Evolutionary conservation across 2,113 vertebrate genomes (phyloP).

Genomic region (Nesoenas mayeri): DNA sequence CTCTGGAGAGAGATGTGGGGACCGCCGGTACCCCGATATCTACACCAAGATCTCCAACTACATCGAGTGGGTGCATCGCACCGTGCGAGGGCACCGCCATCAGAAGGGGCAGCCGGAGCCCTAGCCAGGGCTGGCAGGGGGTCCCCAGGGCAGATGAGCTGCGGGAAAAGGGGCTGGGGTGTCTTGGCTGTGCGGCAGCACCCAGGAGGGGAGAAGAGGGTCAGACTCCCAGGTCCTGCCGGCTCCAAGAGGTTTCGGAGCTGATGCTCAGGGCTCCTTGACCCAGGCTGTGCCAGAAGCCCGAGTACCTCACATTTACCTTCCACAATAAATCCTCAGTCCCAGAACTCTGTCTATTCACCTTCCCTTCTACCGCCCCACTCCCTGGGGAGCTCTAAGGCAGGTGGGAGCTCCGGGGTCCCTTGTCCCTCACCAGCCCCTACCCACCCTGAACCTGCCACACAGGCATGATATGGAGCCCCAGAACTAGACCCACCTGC

Average conservation of each 20-base stretch:
- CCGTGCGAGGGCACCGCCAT: rapidly evolving
- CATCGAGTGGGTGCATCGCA: constrained; percentile 56
- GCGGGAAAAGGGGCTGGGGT: rapidly evolving
- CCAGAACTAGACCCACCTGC: neutral
- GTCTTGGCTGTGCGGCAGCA: neutral
- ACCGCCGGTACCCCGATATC: constrained; percentile 67
- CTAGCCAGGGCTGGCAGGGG: rapidly evolving
- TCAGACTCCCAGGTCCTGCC: neutral
- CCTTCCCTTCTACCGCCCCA: neutral
- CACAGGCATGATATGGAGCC: rapidly evolving
- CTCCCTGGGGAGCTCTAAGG: too few relatives aligned
- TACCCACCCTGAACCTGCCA: too few relatives aligned
- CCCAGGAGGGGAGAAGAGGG: neutral
- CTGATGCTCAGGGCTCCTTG: neutral
- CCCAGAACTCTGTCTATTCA: neutral
- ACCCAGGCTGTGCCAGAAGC: neutral
- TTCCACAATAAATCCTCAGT: neutral
- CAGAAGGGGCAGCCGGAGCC: rapidly evolving
- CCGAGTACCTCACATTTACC: neutral
- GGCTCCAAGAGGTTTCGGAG: neutral
- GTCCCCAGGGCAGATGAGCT: rapidly evolving
- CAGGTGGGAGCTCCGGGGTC: neutral
- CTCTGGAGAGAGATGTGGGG: constrained; percentile 70
- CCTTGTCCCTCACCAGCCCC: neutral
- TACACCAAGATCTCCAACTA: constrained; percentile 75